A percentile compares a stretch with the other conserved stretches of the same genome.
phyloP scores from a whole-genome alignment of 2,888 invertebrate genomes.

The Laspeyria flexula region DNA sequence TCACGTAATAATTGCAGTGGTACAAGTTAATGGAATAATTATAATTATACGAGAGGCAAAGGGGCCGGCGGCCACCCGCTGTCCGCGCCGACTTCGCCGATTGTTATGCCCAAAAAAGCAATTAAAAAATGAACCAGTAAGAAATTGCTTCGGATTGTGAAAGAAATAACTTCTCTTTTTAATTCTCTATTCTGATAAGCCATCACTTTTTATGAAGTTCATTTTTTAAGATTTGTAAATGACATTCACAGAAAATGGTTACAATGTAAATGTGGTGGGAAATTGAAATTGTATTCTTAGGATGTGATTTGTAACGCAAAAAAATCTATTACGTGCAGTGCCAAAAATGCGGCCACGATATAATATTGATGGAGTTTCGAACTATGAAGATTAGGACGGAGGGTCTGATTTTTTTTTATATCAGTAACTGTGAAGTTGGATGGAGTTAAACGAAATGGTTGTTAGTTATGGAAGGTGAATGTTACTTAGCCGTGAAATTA shows the following conservation, averaged over 20 bases:
- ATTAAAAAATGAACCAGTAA: slow-evolving; percentile 76
- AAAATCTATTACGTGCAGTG: slow-evolving; percentile 51
- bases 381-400: slow-evolving; percentile 29
- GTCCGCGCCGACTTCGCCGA: slow-evolving; percentile 67
- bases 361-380: slow-evolving; percentile 29
- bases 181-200: slow-evolving; percentile 54
- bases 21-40: slow-evolving; percentile 84
- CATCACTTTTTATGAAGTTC: slow-evolving; percentile 47
- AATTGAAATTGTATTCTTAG: slow-evolving; percentile 62
- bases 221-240: slow-evolving; percentile 64
- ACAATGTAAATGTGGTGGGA: slow-evolving; percentile 61
- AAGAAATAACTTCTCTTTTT: slow-evolving; percentile 57
- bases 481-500: slow-evolving; percentile 1
- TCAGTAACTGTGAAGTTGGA: slow-evolving; percentile 30
- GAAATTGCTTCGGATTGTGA: slow-evolving; percentile 69
- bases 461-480: slow-evolving; percentile 11
- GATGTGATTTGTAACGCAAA: slow-evolving; percentile 52
- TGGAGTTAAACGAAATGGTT: slow-evolving; percentile 22
- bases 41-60: slow-evolving; percentile 79
- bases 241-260: slow-evolving; percentile 60
- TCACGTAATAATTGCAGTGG: slow-evolving; percentile 75
- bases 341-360: slow-evolving; percentile 32
- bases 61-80: slow-evolving; percentile 82
- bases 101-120: slow-evolving; percentile 82
- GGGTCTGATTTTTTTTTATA: slow-evolving; percentile 26